A percentile compares a stretch with the other conserved stretches of the same genome.
phyloP scores from a whole-genome alignment of 23 tunicate species.

The Trididemnum nubilum region DNA sequence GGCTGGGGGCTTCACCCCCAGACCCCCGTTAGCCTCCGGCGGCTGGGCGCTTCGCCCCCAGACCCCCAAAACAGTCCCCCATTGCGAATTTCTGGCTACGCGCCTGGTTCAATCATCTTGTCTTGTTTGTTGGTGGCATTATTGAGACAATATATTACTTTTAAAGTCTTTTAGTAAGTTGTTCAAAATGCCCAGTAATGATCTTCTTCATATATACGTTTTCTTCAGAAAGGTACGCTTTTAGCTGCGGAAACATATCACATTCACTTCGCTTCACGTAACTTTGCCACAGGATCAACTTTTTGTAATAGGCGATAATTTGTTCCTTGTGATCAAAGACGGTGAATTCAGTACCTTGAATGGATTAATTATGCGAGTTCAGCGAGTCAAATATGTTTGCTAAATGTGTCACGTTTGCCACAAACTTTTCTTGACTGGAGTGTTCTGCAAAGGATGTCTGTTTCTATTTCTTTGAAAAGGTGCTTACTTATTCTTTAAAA shows the following conservation, averaged over 20 bases:
- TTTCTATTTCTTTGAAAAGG: slow-evolving; percentile 31
- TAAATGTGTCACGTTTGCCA: slow-evolving; percentile 45
- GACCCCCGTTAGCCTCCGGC: too few relatives aligned
- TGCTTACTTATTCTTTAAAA: slow-evolving; percentile 40
- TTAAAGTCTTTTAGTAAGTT: slow-evolving; percentile 31
- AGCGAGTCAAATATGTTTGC: slow-evolving; percentile 52
- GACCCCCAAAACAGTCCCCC: too few relatives aligned
- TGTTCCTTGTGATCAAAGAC: slow-evolving; percentile 40
- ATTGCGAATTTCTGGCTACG: too few relatives aligned
- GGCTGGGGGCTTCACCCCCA: too few relatives aligned
- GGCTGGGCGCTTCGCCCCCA: too few relatives aligned
- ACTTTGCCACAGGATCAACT: slow-evolving; percentile 38
- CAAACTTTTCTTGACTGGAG: slow-evolving; percentile 41
- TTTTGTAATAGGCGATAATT: slow-evolving; percentile 33
- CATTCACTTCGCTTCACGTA: neutral
- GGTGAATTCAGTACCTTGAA: slow-evolving; percentile 52
- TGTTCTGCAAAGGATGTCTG: slow-evolving; percentile 33
- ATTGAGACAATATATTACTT: slow-evolving; percentile 12
- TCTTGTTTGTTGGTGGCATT: slow-evolving; percentile 40
- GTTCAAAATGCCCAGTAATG: slow-evolving; percentile 45
- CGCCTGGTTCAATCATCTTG: slow-evolving; percentile 43
- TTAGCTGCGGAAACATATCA: slow-evolving; percentile 27
- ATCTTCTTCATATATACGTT: slow-evolving; percentile 17
- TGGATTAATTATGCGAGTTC: slow-evolving; percentile 44
- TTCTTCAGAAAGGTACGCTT: neutral